Base-by-base conservation (phyloP, 92 coral and sea anemone genomes). In the Chrysogorgia sp. region DNA sequence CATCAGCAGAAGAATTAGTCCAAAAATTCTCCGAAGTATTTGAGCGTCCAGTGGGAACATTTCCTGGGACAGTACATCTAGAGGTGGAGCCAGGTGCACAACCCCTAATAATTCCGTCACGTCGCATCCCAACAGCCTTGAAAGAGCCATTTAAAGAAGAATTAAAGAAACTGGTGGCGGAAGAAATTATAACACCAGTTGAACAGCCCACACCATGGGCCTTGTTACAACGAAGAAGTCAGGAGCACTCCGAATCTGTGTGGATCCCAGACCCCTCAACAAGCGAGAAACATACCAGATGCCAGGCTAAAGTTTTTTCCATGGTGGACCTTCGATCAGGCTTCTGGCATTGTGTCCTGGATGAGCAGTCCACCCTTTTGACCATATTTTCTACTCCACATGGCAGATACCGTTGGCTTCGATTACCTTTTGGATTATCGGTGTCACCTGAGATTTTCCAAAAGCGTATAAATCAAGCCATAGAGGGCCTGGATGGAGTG, bases 371-470 rank as follows among this genome's bases (percentile, higher is more conserved):
- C 34, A 77, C 84, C 29, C 69, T 71, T 1, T 69, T 79, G 69
- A 87, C 91, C 8, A 87, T 79, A 1, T 87, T 87, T 24, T 30
- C 88, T 30, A 87, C 88, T 19, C 86, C 86, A 31, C 69, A 62
- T 30, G 78, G 91, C 19, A 32, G 88, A 19, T 84, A 80, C 30
- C 53, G 86, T 3, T 81, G 88, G 91, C 25, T 40, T 24, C 48
- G 91, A 24, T 76, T 86, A 5, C 84, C 86, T 22, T 81, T 86
- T 69, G 90, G 87, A 6, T 40, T 82, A 1, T 45, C 81, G 9
- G 77, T 67, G 19, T 72, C 89, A 10, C 15, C 58, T 12, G 53
- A 82, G 55, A 82, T 82, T 0, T 86, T 77, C 71, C 90, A 87
- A 60, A 87, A 79, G 20, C 53, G 75, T 15, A 75, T 71, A 13